phyloP scores from a whole-genome alignment of 2,888 invertebrate genomes.

The Ligdia adustata region DNA sequence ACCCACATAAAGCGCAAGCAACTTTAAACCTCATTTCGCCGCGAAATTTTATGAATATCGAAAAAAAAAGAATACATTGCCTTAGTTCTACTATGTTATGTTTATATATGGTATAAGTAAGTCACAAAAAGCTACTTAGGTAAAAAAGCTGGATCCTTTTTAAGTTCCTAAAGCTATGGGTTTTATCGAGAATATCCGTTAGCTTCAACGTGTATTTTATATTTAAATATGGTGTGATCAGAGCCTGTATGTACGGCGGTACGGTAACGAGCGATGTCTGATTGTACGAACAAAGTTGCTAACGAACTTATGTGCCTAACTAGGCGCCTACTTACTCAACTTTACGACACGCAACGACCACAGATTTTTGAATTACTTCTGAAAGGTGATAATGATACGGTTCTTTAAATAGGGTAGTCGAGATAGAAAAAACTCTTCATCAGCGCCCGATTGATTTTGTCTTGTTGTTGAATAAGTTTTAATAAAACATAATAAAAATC shows the following conservation, averaged over 20 bases:
- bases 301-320: conserved; percentile 40
- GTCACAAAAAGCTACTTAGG: no score
- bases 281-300: conserved; percentile 41
- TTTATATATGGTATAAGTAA: no score
- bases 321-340: conserved; percentile 37
- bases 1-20: conserved; percentile 16
- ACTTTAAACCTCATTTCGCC: conserved; percentile 12
- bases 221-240: conserved; percentile 10
- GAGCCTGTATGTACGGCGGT: conserved; percentile 21
- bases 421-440: no score
- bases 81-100: not conserved
- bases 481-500: no score
- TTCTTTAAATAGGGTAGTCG: conserved; percentile 8
- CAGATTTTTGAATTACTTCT: conserved; percentile 33
- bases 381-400: conserved; percentile 20
- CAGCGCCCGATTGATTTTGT: no score
- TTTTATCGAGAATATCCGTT: no score
- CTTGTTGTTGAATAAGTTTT: no score
- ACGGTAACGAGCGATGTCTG: conserved; percentile 36
- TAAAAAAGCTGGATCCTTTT: no score
- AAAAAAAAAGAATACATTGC: no score
- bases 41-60: conserved; percentile 2
- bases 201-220: no score
- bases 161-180: no score
- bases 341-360: conserved; percentile 37